Percentiles rank a stretch among this genome's conserved stretches.
These are phyloP conservation scores for Argyresthia goedartella DNA, from an alignment of 2,888 invertebrate species.

Conservation along the genomic window DNA sequence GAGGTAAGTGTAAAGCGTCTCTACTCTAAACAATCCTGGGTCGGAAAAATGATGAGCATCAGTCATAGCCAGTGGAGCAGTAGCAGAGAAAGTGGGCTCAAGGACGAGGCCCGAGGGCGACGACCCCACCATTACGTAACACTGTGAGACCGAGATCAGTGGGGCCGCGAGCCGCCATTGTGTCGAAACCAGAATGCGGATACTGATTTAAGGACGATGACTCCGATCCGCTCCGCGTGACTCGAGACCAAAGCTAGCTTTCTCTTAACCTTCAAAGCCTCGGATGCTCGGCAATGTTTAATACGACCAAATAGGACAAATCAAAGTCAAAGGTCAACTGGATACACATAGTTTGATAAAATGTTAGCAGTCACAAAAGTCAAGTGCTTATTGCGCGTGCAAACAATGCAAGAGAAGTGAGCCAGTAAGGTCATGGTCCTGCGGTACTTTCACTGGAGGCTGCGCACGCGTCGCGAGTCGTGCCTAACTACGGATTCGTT, in stretches of 20 bases:
- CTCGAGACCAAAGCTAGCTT: neutral
- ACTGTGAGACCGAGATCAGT: conserved; percentile 25
- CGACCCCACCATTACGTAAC: conserved; percentile 48
- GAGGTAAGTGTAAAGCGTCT: too few species aligned
- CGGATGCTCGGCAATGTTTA: conserved; percentile 13
- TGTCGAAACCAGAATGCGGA: conserved; percentile 44
- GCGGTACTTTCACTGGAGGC: conserved; percentile 11
- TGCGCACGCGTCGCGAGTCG: conserved; percentile 2
- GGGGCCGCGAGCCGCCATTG: conserved; percentile 13
- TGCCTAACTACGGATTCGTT: conserved; percentile 1
- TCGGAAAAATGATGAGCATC: neutral
- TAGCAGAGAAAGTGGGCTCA: conserved; percentile 61
- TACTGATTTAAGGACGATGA: conserved; percentile 51
- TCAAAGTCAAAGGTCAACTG: neutral
- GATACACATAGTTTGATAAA: neutral
- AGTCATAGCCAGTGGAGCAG: conserved; percentile 2
- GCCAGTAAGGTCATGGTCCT: conserved; percentile 14
- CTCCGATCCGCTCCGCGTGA: conserved; percentile 22
- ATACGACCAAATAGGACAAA: conserved; percentile 2
- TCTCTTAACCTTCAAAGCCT: conserved; percentile 7
- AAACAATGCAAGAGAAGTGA: conserved; percentile 9
- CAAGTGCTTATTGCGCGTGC: conserved; percentile 3
- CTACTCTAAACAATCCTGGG: too few species aligned
- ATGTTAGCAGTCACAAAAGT: neutral
- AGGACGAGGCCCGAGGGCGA: conserved; percentile 43